phyloP scores from a whole-genome alignment of 1,140 invertebrate genomes.

The Elymnias hypermnestra region DNA sequence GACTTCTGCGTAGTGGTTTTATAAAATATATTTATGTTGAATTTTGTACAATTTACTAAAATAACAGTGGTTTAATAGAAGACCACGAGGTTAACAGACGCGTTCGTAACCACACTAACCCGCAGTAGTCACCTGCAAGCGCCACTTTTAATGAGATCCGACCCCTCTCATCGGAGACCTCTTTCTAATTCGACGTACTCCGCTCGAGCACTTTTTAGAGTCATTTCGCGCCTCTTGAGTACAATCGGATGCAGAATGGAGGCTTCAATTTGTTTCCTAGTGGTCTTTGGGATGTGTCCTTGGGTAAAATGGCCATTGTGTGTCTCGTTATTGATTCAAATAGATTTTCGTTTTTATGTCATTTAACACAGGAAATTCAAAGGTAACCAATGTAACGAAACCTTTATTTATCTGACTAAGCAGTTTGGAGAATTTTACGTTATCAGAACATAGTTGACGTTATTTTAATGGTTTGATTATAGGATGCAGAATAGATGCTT shows the following conservation, averaged over 20 bases:
- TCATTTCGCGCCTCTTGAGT: slow-evolving; percentile 54
- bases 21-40: too few relatives aligned
- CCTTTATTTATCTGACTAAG: too few relatives aligned
- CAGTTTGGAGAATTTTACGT: too few relatives aligned
- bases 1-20: too few relatives aligned
- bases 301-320: slow-evolving; percentile 17
- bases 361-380: too few relatives aligned
- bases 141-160: slow-evolving; percentile 42
- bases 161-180: slow-evolving; percentile 35
- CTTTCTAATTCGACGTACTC: slow-evolving; percentile 57
- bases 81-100: slow-evolving; percentile 29
- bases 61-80: background rate
- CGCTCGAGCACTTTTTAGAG: slow-evolving; percentile 54
- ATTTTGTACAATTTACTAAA: too few relatives aligned
- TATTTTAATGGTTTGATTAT: too few relatives aligned
- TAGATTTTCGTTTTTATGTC: too few relatives aligned
- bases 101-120: slow-evolving; percentile 23
- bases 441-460: too few relatives aligned
- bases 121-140: slow-evolving; percentile 31
- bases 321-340: slow-evolving; percentile 12
- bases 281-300: slow-evolving; percentile 14
- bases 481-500: too few relatives aligned
- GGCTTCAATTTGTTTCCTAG: slow-evolving; percentile 40
- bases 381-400: too few relatives aligned
- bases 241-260: slow-evolving; percentile 53